Evolutionary conservation across 2,113 vertebrate genomes (phyloP).

Genomic region (Chrysochloris asiatica): DNA sequence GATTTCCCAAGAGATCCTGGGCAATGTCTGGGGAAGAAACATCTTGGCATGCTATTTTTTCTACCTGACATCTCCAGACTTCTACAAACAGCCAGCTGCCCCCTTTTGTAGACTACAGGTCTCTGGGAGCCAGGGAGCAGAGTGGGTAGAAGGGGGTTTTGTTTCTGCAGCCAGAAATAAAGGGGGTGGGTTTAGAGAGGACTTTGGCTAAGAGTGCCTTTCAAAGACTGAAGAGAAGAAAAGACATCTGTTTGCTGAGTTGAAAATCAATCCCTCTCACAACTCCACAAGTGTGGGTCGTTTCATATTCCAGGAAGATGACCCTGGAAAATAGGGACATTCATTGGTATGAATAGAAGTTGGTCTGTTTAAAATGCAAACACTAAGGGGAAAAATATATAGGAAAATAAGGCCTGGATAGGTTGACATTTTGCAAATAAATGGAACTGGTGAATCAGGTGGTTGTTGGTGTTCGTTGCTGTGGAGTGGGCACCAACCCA

Average conservation of each 20-base stretch:
- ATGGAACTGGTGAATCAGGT: too few relatives aligned
- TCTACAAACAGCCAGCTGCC: neutral
- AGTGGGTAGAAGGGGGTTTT: neutral
- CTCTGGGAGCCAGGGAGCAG: neutral
- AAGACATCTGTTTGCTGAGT: neutral
- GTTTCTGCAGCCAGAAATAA: neutral
- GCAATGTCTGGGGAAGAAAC: neutral
- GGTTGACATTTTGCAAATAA: too few relatives aligned
- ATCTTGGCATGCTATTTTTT: neutral
- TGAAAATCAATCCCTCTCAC: neutral
- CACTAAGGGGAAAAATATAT: neutral
- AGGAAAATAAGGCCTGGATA: too few relatives aligned
- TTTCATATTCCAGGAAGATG: neutral
- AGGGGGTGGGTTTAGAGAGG: neutral
- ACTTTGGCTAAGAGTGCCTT: neutral
- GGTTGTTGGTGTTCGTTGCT: too few relatives aligned
- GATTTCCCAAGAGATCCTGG: neutral
- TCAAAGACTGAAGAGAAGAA: neutral
- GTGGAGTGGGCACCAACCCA: too few relatives aligned
- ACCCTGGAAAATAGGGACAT: neutral
- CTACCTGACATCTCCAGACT: neutral
- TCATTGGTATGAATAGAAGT: neutral
- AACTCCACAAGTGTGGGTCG: neutral
- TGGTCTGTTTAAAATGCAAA: neutral
- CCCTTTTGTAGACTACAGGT: neutral